Evolutionary conservation across 2,113 vertebrate species (phyloP).

Genomic region (Labeo catla): DNA sequence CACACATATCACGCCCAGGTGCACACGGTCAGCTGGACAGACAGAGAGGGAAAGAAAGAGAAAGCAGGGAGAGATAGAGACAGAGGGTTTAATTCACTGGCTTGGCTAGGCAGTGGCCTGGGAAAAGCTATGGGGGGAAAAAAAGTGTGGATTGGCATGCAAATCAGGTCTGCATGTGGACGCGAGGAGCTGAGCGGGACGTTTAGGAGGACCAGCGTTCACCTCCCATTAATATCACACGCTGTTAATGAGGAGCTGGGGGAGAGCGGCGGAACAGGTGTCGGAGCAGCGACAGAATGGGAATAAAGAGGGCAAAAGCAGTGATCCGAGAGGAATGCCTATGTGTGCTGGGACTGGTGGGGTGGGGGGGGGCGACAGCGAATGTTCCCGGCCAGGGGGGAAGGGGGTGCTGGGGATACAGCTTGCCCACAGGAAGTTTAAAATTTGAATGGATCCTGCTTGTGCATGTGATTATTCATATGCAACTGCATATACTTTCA

Average conservation of each 20-base stretch:
- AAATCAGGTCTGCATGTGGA: constrained; percentile 71
- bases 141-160: constrained; percentile 69
- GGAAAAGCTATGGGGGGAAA: constrained; percentile 34
- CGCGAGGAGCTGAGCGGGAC: constrained; percentile 43
- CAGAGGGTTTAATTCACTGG: constrained; percentile 52
- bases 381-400: not conserved
- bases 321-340: constrained; percentile 79
- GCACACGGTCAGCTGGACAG: constrained; percentile 49
- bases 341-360: constrained; percentile 57
- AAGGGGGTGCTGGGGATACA: not conserved
- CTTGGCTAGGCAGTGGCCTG: constrained; percentile 49
- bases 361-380: constrained; percentile 44
- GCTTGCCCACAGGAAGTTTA: constrained; percentile 18
- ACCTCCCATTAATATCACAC: constrained; percentile 81
- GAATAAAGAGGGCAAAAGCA: constrained; percentile 77
- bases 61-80: constrained; percentile 30
- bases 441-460: constrained; percentile 13
- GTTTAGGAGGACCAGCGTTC: constrained; percentile 68
- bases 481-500: not conserved
- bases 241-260: constrained; percentile 76
- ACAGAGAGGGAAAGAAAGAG: constrained; percentile 21
- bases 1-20: constrained; percentile 49
- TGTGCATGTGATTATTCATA: not conserved
- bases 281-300: constrained; percentile 73
- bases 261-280: constrained; percentile 72